Percentiles rank a stretch among this genome's conserved stretches.
phyloP scores from a whole-genome alignment of 2,888 invertebrate genomes.

The Corbicula japonica region DNA sequence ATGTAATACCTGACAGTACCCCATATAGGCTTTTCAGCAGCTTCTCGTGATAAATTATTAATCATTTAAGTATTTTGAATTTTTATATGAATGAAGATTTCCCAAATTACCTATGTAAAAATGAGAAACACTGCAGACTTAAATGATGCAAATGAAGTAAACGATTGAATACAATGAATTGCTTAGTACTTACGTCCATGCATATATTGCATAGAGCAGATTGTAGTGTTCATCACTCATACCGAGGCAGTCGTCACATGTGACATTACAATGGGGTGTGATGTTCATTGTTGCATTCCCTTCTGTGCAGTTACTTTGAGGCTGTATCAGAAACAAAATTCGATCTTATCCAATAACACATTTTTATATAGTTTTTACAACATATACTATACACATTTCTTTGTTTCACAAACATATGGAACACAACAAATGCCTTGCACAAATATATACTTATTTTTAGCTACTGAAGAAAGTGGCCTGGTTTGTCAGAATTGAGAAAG shows the following conservation, averaged over 20 bases:
- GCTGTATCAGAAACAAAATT: constrained; percentile 14
- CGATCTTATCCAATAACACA: not conserved
- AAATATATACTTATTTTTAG: too few species aligned
- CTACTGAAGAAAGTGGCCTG: too few species aligned
- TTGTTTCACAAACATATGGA: too few species aligned
- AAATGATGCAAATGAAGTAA: not conserved
- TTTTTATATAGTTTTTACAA: too few species aligned
- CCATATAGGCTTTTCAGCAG: too few species aligned
- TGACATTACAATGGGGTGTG: constrained; percentile 33
- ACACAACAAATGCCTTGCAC: too few species aligned
- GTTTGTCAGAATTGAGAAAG: too few species aligned
- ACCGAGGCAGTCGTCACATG: constrained; percentile 83
- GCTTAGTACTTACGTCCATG: constrained; percentile 86
- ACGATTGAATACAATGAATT: not conserved
- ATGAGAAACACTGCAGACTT: not conserved
- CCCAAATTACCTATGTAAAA: not conserved
- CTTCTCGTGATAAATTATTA: too few species aligned
- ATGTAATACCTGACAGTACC: too few species aligned
- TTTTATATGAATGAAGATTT: not conserved
- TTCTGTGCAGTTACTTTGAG: constrained; percentile 30
- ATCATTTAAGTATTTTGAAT: too few species aligned
- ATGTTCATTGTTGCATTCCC: constrained; percentile 31
- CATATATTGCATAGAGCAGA: constrained; percentile 86
- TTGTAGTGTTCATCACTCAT: constrained; percentile 86
- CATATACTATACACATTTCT: too few species aligned